These are phyloP conservation scores for Arrhopalites spinosus DNA, from an alignment of 2,888 invertebrate species.

Conservation along the genomic window DNA sequence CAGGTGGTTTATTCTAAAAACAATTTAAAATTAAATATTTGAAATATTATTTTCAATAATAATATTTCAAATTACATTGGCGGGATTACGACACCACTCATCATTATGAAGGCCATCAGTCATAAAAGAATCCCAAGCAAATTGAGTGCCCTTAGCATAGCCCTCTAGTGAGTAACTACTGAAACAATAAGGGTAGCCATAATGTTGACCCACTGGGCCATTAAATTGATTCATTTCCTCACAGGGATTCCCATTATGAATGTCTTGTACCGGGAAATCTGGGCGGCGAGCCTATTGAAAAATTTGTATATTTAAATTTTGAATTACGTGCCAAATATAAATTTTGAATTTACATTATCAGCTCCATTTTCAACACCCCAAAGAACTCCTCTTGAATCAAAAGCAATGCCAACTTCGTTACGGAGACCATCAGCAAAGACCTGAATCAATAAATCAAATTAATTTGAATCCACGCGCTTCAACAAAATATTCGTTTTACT, in stretches of 20 bases:
- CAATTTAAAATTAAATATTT: not conserved
- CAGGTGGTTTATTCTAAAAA: conserved; percentile 47
- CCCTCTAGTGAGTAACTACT: conserved; percentile 39
- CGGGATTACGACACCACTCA: conserved; percentile 45
- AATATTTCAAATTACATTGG: conserved; percentile 30
- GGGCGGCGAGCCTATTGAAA: conserved; percentile 30
- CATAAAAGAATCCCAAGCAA: conserved; percentile 48
- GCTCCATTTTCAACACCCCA: conserved; percentile 38
- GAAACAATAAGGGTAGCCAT: conserved; percentile 54
- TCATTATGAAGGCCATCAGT: conserved; percentile 49
- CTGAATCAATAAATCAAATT: too few relatives aligned
- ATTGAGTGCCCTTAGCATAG: conserved; percentile 44
- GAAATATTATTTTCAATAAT: not conserved
- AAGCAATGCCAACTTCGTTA: conserved; percentile 37
- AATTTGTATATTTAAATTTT: too few relatives aligned
- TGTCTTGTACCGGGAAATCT: conserved; percentile 51
- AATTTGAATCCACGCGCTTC: too few relatives aligned
- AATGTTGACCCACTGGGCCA: conserved; percentile 37
- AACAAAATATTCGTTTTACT: conserved; percentile 19
- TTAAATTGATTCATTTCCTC: conserved; percentile 49
- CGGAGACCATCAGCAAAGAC: conserved; percentile 35
- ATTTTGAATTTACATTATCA: conserved; percentile 27
- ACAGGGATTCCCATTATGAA: conserved; percentile 51
- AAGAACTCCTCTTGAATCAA: conserved; percentile 24
- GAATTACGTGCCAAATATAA: too few relatives aligned